Conservation (phyloP, 2,797 vertebrate species). For the Podarcis lilfordi region DNA sequence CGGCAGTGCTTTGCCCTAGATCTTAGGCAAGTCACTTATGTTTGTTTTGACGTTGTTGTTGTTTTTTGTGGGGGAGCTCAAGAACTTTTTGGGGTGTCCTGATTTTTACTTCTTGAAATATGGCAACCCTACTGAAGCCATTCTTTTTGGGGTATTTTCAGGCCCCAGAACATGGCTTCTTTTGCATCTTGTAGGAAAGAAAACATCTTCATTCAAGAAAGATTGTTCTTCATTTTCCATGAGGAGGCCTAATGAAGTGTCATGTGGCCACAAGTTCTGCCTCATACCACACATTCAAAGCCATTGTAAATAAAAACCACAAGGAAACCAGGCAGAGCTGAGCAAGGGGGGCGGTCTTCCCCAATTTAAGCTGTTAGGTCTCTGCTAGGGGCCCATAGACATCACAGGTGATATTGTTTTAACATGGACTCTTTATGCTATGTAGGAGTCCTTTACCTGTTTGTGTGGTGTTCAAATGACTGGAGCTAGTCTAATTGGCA, state of each 20-base stretch:
- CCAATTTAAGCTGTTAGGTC: constrained; percentile 41
- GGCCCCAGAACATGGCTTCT: constrained; percentile 52
- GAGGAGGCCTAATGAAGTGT: constrained; percentile 68
- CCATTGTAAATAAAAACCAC: neutral
- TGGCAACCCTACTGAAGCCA: constrained; percentile 48
- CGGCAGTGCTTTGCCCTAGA: too few species aligned
- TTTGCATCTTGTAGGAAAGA: constrained; percentile 63
- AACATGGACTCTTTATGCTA: constrained; percentile 16
- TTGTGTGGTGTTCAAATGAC: too few species aligned
- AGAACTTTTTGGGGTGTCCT: too few species aligned
- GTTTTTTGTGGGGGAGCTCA: too few species aligned
- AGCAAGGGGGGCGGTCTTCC: constrained; percentile 9
- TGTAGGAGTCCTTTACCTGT: neutral
- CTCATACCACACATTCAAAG: constrained; percentile 27
- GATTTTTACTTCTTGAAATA: too few species aligned
- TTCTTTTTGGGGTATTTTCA: constrained; percentile 68
- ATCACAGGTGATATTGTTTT: constrained; percentile 40
- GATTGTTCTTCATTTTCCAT: constrained; percentile 69
- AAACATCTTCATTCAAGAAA: constrained; percentile 51
- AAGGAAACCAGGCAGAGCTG: neutral
- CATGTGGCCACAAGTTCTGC: constrained; percentile 64
- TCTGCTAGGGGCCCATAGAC: constrained; percentile 32
- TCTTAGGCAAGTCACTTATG: too few species aligned
- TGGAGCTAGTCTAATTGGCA: neutral
- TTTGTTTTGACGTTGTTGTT: too few species aligned